Percentiles rank a stretch among this genome's conserved stretches.
Conservation (phyloP, 2,888 invertebrate genomes). For the Dicyrtomina minuta region DNA sequence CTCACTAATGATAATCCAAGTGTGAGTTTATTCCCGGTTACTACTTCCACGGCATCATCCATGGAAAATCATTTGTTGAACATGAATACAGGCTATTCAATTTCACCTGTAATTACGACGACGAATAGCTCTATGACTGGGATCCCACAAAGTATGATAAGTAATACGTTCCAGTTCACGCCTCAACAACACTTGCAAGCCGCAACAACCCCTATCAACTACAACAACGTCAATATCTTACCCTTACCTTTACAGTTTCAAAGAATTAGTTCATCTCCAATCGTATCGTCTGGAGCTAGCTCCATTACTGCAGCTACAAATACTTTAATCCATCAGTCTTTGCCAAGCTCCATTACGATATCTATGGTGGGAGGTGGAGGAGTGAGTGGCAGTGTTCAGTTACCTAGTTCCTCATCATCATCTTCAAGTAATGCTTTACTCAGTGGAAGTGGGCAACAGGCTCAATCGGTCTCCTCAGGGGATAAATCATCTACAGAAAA, state of each 20-base stretch:
- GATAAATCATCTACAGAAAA: constrained; percentile 35
- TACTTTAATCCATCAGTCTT: constrained; percentile 34
- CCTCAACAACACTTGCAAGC: constrained; percentile 22
- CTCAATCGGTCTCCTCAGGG: neutral
- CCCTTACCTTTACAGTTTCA: constrained; percentile 36
- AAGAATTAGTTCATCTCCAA: constrained; percentile 21
- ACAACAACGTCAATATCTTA: constrained; percentile 32
- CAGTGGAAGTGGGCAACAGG: neutral
- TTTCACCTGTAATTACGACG: constrained; percentile 38
- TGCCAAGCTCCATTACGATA: constrained; percentile 36
- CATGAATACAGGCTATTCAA: constrained; percentile 46
- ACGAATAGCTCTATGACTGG: constrained; percentile 9
- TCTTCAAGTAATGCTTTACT: neutral
- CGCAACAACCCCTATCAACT: constrained; percentile 21
- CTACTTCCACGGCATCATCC: constrained; percentile 20
- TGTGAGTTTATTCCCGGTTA: constrained; percentile 41
- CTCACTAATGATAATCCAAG: constrained; percentile 32
- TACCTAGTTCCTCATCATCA: neutral
- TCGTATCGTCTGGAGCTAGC: constrained; percentile 10
- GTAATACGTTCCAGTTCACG: constrained; percentile 34
- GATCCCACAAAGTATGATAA: constrained; percentile 15
- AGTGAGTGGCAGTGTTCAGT: neutral
- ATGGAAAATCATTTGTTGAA: constrained; percentile 32
- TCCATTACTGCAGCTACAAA: constrained; percentile 12
- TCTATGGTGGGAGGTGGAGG: constrained; percentile 31